Conservation (phyloP, 2,888 invertebrate genomes). For the Sepioteuthis lessoniana region DNA sequence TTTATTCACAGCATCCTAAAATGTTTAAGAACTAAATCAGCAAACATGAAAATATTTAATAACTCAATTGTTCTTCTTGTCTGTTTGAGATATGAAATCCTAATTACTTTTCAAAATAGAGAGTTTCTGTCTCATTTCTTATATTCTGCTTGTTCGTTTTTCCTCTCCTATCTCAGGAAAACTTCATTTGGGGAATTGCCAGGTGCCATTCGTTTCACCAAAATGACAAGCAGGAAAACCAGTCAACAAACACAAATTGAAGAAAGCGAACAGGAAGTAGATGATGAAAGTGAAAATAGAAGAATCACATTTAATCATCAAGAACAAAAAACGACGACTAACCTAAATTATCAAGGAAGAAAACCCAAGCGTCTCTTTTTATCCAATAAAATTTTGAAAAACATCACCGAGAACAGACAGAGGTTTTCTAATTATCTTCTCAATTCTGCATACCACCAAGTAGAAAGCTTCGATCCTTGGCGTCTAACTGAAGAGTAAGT, state of each 20-base stretch:
- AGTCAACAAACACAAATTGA: not conserved
- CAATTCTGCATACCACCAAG: not conserved
- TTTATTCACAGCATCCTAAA: too few relatives aligned
- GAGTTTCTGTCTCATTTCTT: not conserved
- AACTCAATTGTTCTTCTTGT: not conserved
- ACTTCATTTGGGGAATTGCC: not conserved
- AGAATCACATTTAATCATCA: not conserved
- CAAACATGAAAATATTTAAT: not conserved
- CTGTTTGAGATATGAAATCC: too few relatives aligned
- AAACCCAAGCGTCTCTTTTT: not conserved
- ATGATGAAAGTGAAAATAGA: not conserved
- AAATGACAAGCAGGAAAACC: not conserved
- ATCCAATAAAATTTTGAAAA: slow-evolving; percentile 9
- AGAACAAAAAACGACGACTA: not conserved
- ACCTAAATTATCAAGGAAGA: not conserved
- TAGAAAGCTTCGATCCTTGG: slow-evolving; percentile 33
- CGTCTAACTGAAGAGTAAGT: not conserved
- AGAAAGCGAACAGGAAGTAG: not conserved
- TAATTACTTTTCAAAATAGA: not conserved
- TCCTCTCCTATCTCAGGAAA: not conserved
- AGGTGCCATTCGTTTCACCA: not conserved
- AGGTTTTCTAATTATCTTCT: not conserved
- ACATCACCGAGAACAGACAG: not conserved
- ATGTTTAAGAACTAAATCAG: too few relatives aligned
- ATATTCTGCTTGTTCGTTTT: not conserved